phyloP scores from a whole-genome alignment of 2,888 invertebrate species.

The Neoascia interrupta region DNA sequence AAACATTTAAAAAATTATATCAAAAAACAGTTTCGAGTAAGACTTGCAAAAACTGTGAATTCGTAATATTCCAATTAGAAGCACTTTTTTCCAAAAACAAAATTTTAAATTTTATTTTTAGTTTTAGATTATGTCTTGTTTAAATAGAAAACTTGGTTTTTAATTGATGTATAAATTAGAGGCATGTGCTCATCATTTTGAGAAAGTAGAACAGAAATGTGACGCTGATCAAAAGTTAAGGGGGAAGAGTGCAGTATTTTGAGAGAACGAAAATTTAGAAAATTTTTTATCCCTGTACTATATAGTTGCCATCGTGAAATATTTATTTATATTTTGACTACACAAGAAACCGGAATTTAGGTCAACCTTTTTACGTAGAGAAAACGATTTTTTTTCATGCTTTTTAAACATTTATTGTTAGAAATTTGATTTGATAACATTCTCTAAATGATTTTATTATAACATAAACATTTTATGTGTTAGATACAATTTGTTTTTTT shows the following conservation, averaged over 20 bases:
- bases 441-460: constrained; percentile 22
- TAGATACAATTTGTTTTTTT: constrained; percentile 3
- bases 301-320: not conserved
- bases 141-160: not conserved
- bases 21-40: too few relatives aligned
- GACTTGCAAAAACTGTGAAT: too few relatives aligned
- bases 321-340: constrained; percentile 9
- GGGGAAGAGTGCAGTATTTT: constrained; percentile 5
- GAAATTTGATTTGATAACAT: constrained; percentile 34
- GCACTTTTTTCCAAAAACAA: constrained; percentile 1
- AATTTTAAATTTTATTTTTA: too few relatives aligned
- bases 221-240: not conserved
- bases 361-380: not conserved
- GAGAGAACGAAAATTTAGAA: not conserved
- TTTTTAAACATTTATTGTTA: constrained; percentile 37
- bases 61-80: constrained; percentile 26
- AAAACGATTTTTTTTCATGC: constrained; percentile 1
- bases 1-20: too few relatives aligned
- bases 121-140: too few relatives aligned
- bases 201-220: too few relatives aligned
- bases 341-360: constrained; percentile 42
- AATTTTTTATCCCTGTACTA: not conserved
- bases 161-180: not conserved
- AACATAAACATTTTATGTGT: constrained; percentile 5
- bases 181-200: not conserved